phyloP scores from a whole-genome alignment of 2,113 vertebrate genomes.

The Lichenostomus cassidix region DNA sequence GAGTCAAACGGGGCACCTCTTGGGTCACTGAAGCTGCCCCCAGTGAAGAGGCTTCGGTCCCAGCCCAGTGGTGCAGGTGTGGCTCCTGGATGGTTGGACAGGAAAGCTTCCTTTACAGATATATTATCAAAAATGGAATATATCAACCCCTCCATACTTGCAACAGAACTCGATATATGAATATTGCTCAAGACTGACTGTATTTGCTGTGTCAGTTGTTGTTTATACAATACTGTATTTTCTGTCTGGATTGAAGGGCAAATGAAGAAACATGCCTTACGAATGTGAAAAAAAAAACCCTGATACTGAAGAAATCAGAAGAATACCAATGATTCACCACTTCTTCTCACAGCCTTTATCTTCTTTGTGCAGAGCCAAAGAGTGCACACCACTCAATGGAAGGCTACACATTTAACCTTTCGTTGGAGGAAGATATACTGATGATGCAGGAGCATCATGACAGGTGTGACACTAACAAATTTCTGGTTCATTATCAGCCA shows the following conservation, averaged over 20 bases:
- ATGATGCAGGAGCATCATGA: neutral
- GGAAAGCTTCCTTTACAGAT: neutral
- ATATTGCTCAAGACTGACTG: neutral
- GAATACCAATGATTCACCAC: neutral
- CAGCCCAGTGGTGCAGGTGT: neutral
- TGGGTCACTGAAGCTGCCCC: rapidly evolving
- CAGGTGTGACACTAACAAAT: neutral
- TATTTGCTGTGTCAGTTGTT: neutral
- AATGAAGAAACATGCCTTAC: neutral
- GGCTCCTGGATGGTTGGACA: neutral
- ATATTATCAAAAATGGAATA: neutral
- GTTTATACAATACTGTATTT: neutral
- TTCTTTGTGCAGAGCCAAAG: neutral
- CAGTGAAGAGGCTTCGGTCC: neutral
- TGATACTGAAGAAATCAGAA: neutral
- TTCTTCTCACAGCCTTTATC: neutral
- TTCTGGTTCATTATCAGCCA: neutral
- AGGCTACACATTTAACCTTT: neutral
- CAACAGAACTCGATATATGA: neutral
- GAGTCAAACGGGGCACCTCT: neutral
- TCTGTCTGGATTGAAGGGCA: neutral
- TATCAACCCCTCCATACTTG: neutral
- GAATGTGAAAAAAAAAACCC: neutral
- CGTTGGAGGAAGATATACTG: neutral
- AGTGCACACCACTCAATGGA: neutral